Percentiles rank a stretch among this genome's conserved stretches.
These are phyloP conservation scores for Gallinago jamesoni DNA, from an alignment of 2,113 vertebrate species.

Conservation along the genomic window DNA sequence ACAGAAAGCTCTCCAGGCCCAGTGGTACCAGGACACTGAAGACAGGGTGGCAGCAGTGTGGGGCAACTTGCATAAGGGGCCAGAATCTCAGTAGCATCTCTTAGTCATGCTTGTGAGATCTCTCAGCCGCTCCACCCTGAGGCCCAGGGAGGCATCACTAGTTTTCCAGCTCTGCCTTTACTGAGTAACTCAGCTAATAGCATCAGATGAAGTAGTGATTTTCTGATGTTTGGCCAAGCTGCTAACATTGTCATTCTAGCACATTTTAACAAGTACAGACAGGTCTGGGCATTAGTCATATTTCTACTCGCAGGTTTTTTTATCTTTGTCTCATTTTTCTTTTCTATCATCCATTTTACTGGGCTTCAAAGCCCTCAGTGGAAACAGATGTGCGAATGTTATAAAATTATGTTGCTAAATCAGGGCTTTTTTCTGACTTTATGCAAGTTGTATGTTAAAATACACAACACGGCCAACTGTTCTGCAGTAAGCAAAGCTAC, in stretches of 20 bases:
- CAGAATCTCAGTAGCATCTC: neutral
- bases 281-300: slow-evolving; percentile 13
- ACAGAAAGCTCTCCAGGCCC: neutral
- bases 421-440: neutral
- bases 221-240: slow-evolving; percentile 54
- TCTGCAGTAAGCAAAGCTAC: neutral
- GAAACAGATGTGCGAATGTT: slow-evolving; percentile 20
- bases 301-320: neutral
- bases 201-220: slow-evolving; percentile 20
- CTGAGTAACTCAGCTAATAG: neutral
- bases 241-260: slow-evolving; percentile 10
- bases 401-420: neutral
- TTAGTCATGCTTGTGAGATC: rapidly evolving
- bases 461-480: neutral
- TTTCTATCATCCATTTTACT: neutral
- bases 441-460: neutral
- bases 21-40: neutral
- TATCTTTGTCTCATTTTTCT: neutral
- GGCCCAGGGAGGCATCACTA: neutral
- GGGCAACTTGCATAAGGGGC: neutral
- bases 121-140: neutral
- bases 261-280: slow-evolving; percentile 41
- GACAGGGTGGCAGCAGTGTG: neutral
- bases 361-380: neutral
- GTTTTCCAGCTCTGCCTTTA: neutral